A percentile compares a stretch with the other conserved stretches of the same genome.
Conservation (phyloP, 1,140 invertebrate genomes). For the Eulimnadia texana region DNA sequence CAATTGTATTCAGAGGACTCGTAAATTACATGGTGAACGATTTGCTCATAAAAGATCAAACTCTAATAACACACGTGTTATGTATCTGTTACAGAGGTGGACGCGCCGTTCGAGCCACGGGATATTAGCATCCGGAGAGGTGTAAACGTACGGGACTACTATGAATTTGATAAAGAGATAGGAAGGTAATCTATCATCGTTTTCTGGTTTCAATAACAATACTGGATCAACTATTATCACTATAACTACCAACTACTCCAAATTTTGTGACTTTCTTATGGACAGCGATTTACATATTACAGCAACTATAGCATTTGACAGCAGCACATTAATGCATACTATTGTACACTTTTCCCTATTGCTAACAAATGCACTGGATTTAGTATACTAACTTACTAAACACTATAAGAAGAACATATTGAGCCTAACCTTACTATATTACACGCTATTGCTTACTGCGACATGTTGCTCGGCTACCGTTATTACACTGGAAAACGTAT, state of each 20-base stretch:
- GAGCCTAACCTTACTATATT: too few relatives aligned
- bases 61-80: background rate
- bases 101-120: slow-evolving; percentile 64
- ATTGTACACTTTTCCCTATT: too few relatives aligned
- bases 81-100: slow-evolving; percentile 44
- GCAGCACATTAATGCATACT: too few relatives aligned
- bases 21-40: background rate
- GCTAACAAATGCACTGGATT: too few relatives aligned
- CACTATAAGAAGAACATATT: too few relatives aligned
- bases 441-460: too few relatives aligned
- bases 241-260: background rate
- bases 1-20: too few relatives aligned
- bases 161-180: slow-evolving; percentile 59
- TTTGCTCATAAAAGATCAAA: background rate
- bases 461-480: too few relatives aligned
- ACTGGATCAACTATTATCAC: slow-evolving; percentile 15
- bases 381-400: too few relatives aligned
- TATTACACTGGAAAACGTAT: too few relatives aligned
- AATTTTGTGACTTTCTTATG: background rate
- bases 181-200: too few relatives aligned
- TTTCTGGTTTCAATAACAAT: too few relatives aligned
- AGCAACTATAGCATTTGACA: background rate
- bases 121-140: slow-evolving; percentile 61
- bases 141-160: slow-evolving; percentile 60
- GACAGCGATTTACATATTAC: slow-evolving; percentile 2